Conservation (phyloP, 1,140 invertebrate species). For the Drosophila mayri region DNA sequence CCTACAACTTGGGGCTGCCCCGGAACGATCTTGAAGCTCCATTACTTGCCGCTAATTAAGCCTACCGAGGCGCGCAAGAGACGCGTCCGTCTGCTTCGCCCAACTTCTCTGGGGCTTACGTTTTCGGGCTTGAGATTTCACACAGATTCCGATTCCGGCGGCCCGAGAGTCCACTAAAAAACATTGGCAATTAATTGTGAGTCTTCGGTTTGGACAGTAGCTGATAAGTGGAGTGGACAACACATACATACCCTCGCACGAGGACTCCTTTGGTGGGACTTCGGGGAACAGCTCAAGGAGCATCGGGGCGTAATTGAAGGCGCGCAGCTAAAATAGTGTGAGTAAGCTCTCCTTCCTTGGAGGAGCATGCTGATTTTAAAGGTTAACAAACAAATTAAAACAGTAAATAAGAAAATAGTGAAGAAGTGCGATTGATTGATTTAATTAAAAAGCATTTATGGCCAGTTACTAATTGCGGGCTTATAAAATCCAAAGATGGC, state of each 20-base stretch:
- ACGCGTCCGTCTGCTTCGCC: slow-evolving; percentile 26
- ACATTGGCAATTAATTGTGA: slow-evolving; percentile 82
- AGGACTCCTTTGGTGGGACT: slow-evolving; percentile 20
- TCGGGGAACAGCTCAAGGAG: slow-evolving; percentile 35
- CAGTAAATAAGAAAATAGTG: too few species aligned
- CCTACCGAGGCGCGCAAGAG: slow-evolving; percentile 73
- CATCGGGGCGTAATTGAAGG: slow-evolving; percentile 70
- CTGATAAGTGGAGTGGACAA: slow-evolving; percentile 78
- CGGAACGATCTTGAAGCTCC: slow-evolving; percentile 54
- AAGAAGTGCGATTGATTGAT: too few species aligned
- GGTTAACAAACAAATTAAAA: too few species aligned
- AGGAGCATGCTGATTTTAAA: slow-evolving; percentile 35
- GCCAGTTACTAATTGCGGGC: too few species aligned
- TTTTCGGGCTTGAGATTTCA: slow-evolving; percentile 67
- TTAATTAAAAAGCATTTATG: too few species aligned
- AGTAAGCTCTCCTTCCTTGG: slow-evolving; percentile 7
- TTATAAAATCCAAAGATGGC: too few species aligned
- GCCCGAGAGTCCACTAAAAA: slow-evolving; percentile 55
- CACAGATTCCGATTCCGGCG: slow-evolving; percentile 72
- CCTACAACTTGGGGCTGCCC: slow-evolving; percentile 63
- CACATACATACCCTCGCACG: slow-evolving; percentile 30
- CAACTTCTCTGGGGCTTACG: slow-evolving; percentile 12
- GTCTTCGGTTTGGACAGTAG: slow-evolving; percentile 73
- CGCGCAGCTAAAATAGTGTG: slow-evolving; percentile 61
- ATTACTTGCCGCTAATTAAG: slow-evolving; percentile 81